Evolutionary conservation across 2,113 vertebrate genomes (phyloP).

Genomic region (Thalassarche chlororhynchos): DNA sequence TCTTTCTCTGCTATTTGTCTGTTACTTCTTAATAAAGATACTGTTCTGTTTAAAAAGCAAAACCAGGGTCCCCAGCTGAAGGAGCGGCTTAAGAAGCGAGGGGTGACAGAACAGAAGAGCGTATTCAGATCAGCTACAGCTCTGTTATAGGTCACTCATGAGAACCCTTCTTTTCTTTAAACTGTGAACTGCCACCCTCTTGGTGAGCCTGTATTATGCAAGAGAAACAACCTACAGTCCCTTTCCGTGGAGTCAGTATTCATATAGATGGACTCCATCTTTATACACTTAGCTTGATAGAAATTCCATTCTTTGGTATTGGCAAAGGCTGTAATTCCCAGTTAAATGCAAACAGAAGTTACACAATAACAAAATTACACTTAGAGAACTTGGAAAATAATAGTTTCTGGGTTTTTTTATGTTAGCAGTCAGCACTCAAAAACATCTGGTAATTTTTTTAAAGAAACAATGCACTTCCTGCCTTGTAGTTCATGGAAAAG

Average conservation of each 20-base stretch:
- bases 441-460: constrained; percentile 54
- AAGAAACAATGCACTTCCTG: constrained; percentile 62
- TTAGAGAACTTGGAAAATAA: constrained; percentile 27
- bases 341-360: constrained; percentile 55
- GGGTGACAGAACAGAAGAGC: background rate
- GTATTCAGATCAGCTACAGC: background rate
- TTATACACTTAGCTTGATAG: background rate
- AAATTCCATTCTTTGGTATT: background rate
- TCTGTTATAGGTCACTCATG: background rate
- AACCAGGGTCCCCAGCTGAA: background rate
- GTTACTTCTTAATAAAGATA: background rate
- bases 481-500: constrained; percentile 48
- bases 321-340: background rate
- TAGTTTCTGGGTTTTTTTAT: background rate
- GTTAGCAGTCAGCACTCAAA: constrained; percentile 6
- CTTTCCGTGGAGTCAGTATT: background rate
- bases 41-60: background rate
- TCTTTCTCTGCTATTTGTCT: background rate
- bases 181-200: background rate
- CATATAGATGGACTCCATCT: background rate
- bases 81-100: background rate
- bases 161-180: background rate
- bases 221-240: background rate
- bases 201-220: background rate
- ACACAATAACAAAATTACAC: constrained; percentile 5